Evolutionary conservation across 2,888 invertebrate species (phyloP).

Genomic region (Theretra japonica): DNA sequence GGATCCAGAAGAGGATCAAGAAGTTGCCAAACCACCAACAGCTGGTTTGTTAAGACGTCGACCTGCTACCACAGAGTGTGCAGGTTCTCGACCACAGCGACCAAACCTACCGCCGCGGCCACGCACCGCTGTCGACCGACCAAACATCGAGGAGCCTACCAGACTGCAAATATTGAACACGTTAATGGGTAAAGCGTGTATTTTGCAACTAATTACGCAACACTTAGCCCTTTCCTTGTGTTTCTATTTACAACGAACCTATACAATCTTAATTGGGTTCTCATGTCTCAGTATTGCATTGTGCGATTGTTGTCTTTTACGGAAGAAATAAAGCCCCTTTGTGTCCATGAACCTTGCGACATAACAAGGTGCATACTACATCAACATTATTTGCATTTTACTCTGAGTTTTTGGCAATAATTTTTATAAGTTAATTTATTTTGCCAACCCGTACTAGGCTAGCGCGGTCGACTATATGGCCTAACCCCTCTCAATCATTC

Average conservation of each 20-base stretch:
- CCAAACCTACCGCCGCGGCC: constrained; percentile 60
- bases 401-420: too few species aligned
- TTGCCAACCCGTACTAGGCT: too few species aligned
- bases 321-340: neutral
- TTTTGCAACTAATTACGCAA: neutral
- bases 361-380: neutral
- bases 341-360: neutral
- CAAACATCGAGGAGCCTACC: constrained; percentile 54
- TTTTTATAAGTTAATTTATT: neutral
- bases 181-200: constrained; percentile 62
- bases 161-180: constrained; percentile 72
- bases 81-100: constrained; percentile 58
- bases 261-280: constrained; percentile 16
- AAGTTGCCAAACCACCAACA: neutral
- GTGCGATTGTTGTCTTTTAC: neutral
- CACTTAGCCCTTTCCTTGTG: neutral
- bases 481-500: too few species aligned
- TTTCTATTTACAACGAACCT: neutral
- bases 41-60: constrained; percentile 47
- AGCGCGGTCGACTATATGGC: too few species aligned
- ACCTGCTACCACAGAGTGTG: constrained; percentile 73
- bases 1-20: neutral
- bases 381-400: too few species aligned
- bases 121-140: constrained; percentile 60
- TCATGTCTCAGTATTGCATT: neutral